phyloP scores from a whole-genome alignment of 2,888 invertebrate species.

The Cacoxenus indagator region DNA sequence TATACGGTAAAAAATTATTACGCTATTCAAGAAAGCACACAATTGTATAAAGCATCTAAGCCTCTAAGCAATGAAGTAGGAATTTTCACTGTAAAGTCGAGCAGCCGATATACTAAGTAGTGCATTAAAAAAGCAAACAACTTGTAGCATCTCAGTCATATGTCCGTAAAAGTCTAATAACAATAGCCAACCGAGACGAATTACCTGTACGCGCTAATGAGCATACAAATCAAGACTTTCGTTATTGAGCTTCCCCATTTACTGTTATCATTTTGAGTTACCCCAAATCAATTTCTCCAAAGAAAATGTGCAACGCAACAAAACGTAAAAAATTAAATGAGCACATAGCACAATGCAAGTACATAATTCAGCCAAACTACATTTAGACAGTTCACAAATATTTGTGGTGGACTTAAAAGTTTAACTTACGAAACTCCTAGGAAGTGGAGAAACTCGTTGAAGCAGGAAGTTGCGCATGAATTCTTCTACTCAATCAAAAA shows the following conservation, averaged over 20 bases:
- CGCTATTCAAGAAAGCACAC: background rate
- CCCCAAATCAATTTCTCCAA: too few species aligned
- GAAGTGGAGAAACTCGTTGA: conserved; percentile 39
- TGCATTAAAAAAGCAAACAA: too few species aligned
- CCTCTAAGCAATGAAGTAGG: background rate
- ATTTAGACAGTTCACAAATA: conserved; percentile 44
- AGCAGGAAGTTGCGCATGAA: conserved; percentile 39
- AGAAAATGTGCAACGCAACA: too few species aligned
- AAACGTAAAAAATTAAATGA: conserved; percentile 10
- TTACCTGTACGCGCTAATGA: too few species aligned
- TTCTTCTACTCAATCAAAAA: conserved; percentile 15
- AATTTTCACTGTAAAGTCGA: too few species aligned
- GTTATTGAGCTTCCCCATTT: too few species aligned
- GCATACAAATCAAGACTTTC: too few species aligned
- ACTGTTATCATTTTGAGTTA: too few species aligned
- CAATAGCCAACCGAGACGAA: too few species aligned
- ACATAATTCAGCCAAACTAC: conserved; percentile 31
- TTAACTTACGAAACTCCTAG: conserved; percentile 51
- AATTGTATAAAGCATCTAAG: background rate
- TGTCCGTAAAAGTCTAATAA: too few species aligned
- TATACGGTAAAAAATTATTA: background rate
- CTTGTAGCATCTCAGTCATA: too few species aligned
- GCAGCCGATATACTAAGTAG: too few species aligned
- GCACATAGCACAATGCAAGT: conserved; percentile 31
- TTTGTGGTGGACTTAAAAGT: background rate